phyloP scores from a whole-genome alignment of 2,113 vertebrate genomes.

The Otus sunia region DNA sequence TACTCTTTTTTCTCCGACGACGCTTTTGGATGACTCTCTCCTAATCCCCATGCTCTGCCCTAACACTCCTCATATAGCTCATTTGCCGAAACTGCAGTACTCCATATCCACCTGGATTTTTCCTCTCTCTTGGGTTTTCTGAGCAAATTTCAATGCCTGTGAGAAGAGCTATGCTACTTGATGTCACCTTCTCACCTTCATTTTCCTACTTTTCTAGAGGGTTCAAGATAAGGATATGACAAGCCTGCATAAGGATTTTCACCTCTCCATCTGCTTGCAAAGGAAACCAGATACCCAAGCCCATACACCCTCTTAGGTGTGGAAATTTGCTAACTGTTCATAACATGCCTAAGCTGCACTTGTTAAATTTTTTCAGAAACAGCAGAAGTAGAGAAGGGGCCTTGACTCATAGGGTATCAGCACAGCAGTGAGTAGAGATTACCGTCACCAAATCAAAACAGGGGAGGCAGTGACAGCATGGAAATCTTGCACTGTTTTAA shows the following conservation, averaged over 20 bases:
- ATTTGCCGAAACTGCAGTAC: neutral
- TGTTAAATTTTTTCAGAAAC: neutral
- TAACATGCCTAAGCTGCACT: constrained; percentile 21
- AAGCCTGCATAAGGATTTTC: neutral
- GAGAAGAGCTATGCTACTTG: neutral
- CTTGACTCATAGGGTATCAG: neutral
- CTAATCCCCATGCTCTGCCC: fast-evolving
- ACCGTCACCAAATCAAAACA: neutral
- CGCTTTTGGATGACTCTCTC: neutral
- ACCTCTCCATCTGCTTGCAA: constrained; percentile 33
- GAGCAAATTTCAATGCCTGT: neutral
- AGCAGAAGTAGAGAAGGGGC: neutral
- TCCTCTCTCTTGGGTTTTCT: neutral
- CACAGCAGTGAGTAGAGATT: constrained; percentile 9
- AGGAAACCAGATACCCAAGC: neutral
- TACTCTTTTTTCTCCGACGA: neutral
- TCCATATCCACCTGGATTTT: neutral
- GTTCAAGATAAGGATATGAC: neutral
- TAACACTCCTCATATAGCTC: neutral
- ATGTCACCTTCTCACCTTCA: neutral
- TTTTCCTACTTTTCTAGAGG: neutral
- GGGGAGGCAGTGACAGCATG: neutral
- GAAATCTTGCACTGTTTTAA: constrained; percentile 34
- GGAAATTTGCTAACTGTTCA: constrained; percentile 40
- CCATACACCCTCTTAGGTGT: constrained; percentile 1